These are phyloP conservation scores for Pseudorhiza aurosa DNA, from an alignment of 30 jellyfish, hydroid and myxozoan genomes.

Conservation along the genomic window DNA sequence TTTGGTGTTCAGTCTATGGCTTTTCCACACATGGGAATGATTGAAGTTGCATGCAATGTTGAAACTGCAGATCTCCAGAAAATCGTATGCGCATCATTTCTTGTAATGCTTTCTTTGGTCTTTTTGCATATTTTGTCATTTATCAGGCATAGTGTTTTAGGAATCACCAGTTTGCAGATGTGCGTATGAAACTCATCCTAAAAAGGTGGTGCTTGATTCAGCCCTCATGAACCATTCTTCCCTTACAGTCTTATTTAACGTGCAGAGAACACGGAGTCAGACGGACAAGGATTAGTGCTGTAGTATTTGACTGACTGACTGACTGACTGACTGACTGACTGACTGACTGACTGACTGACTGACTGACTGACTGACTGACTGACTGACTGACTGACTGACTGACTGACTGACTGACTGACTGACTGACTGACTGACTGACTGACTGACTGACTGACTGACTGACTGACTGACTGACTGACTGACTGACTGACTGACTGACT, in stretches of 20 bases:
- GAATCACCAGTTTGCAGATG: no score
- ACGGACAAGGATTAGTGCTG: background rate
- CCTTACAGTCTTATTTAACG: no score
- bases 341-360: background rate
- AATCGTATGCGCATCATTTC: background rate
- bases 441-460: no score
- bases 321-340: background rate
- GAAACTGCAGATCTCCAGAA: conserved; percentile 62
- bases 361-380: background rate
- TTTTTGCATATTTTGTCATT: no score
- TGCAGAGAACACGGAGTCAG: no score
- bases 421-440: background rate
- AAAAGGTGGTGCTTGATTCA: no score
- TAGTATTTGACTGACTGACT: background rate
- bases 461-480: no score
- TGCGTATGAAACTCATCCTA: no score
- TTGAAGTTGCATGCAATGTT: conserved; percentile 84
- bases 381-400: background rate
- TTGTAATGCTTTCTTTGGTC: no score
- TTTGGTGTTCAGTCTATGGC: conserved; percentile 84
- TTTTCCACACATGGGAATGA: conserved; percentile 39
- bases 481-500: no score
- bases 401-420: background rate
- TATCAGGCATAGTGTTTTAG: no score
- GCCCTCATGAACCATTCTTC: no score